Evolutionary conservation across 2,797 vertebrate genomes (phyloP).

Genomic region (Babyrousa celebensis): DNA sequence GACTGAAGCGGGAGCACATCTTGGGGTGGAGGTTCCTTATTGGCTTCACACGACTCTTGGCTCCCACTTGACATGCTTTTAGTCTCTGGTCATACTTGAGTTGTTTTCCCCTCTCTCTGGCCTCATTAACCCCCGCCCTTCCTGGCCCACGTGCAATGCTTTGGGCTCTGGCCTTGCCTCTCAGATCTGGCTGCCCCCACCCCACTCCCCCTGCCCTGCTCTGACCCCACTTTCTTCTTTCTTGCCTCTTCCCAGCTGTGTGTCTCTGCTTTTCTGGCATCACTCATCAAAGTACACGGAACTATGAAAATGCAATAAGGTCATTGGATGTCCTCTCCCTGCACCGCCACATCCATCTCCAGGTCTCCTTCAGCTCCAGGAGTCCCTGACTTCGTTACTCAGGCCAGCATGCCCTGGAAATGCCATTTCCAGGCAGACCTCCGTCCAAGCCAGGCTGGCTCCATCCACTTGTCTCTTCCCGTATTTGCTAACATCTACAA

Average conservation of each 20-base stretch:
- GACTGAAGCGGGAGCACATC: conserved; percentile 56
- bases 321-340: conserved; percentile 6
- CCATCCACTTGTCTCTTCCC: background rate
- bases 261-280: conserved; percentile 76
- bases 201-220: background rate
- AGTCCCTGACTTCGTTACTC: conserved; percentile 62
- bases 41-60: conserved; percentile 70
- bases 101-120: background rate
- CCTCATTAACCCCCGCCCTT: conserved; percentile 13
- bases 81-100: conserved; percentile 57
- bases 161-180: background rate
- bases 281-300: background rate
- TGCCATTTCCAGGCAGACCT: background rate
- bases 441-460: background rate
- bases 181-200: background rate
- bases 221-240: background rate
- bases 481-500: background rate
- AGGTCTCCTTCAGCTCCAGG: conserved; percentile 58
- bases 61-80: conserved; percentile 70
- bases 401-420: background rate
- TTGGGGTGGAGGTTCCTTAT: conserved; percentile 37
- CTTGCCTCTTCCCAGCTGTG: background rate
- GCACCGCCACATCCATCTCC: conserved; percentile 4
- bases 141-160: background rate
- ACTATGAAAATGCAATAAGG: background rate